These are phyloP conservation scores for Drosophila mimetica DNA, from an alignment of 2,888 invertebrate species.

Conservation along the genomic window DNA sequence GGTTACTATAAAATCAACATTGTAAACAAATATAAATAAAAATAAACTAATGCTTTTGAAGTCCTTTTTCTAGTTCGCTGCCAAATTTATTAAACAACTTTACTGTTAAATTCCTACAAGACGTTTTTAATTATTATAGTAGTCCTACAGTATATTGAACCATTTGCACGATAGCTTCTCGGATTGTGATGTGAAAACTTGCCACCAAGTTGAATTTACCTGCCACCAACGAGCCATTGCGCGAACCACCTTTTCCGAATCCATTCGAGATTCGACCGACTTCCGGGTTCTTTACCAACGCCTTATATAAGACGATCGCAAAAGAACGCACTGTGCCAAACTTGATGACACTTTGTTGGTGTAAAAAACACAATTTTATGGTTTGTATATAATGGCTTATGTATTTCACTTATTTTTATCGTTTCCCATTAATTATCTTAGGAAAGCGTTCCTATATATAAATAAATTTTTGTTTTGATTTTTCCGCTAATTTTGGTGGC, in stretches of 20 bases:
- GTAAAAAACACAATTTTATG: slow-evolving; percentile 35
- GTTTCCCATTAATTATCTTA: slow-evolving; percentile 45
- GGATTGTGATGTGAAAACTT: not conserved
- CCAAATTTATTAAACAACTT: too few relatives aligned
- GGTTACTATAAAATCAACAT: too few relatives aligned
- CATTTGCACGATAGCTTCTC: too few relatives aligned
- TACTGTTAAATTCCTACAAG: too few relatives aligned
- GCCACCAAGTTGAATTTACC: slow-evolving; percentile 71
- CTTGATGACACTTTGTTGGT: slow-evolving; percentile 15
- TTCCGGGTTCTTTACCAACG: slow-evolving; percentile 33
- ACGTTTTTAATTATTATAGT: too few relatives aligned
- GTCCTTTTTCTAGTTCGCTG: too few relatives aligned
- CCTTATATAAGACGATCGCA: slow-evolving; percentile 70
- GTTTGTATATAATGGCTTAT: slow-evolving; percentile 30
- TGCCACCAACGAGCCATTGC: slow-evolving; percentile 85
- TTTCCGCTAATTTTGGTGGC: slow-evolving; percentile 49
- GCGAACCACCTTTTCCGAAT: slow-evolving; percentile 84
- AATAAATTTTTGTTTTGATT: slow-evolving; percentile 40
- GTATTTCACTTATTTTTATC: slow-evolving; percentile 50
- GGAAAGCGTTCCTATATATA: slow-evolving; percentile 18
- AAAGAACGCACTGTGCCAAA: slow-evolving; percentile 40
- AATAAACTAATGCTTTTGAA: too few relatives aligned
- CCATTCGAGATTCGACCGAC: slow-evolving; percentile 66
- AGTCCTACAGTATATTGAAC: too few relatives aligned
- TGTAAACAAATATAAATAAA: too few relatives aligned